Conservation (phyloP, 2,888 invertebrate genomes). For the Drosophila neoperkinsi region DNA sequence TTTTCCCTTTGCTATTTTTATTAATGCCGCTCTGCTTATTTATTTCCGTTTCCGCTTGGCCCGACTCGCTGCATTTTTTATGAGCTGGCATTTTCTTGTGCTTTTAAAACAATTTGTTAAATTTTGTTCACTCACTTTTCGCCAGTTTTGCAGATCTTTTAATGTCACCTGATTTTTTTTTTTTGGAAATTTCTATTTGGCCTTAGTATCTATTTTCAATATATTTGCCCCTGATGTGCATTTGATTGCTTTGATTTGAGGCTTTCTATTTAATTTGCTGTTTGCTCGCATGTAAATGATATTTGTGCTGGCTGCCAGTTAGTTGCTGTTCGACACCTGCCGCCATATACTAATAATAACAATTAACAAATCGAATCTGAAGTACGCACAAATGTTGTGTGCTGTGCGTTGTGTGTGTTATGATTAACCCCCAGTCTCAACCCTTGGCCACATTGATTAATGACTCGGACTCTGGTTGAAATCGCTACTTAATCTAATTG, state of each 20-base stretch:
- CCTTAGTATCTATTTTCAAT: constrained; percentile 29
- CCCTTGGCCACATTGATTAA: constrained; percentile 67
- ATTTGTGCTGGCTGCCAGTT: constrained; percentile 18
- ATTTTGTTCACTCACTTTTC: constrained; percentile 1
- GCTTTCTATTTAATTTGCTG: constrained; percentile 45
- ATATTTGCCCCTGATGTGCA: constrained; percentile 26
- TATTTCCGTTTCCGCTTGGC: constrained; percentile 65
- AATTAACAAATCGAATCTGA: constrained; percentile 65
- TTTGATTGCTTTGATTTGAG: constrained; percentile 30
- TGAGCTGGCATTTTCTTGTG: constrained; percentile 5
- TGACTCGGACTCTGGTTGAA: constrained; percentile 42
- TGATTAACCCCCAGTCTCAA: constrained; percentile 17
- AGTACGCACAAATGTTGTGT: neutral
- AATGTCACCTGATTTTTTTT: neutral
- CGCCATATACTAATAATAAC: constrained; percentile 61
- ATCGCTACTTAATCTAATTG: constrained; percentile 77
- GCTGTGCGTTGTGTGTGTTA: neutral
- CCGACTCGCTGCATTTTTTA: constrained; percentile 37
- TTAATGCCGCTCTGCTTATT: constrained; percentile 41
- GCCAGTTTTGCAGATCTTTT: neutral
- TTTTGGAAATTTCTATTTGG: constrained; percentile 6
- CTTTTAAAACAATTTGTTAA: neutral
- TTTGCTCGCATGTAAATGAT: constrained; percentile 45
- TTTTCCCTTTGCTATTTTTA: constrained; percentile 26
- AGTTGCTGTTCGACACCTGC: constrained; percentile 21